These are phyloP conservation scores for Melinaea marsaeus DNA, from an alignment of 2,888 invertebrate genomes.

Conservation along the genomic window DNA sequence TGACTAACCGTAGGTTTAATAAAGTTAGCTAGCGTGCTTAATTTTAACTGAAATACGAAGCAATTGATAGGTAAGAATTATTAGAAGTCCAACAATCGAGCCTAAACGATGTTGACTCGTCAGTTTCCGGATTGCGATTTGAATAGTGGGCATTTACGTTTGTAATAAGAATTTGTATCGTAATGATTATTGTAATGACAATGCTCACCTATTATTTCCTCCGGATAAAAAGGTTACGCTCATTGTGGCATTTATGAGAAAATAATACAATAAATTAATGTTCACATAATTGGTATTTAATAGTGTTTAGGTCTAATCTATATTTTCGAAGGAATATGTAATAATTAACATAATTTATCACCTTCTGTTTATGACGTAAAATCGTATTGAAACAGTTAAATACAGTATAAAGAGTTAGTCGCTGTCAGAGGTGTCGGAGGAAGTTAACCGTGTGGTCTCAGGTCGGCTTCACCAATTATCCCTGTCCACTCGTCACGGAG, in stretches of 20 bases:
- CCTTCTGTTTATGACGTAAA: too few species aligned
- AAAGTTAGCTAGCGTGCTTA: constrained; percentile 9
- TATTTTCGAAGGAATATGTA: too few species aligned
- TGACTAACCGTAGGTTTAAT: neutral
- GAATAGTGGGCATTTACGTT: constrained; percentile 57
- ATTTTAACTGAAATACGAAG: constrained; percentile 27
- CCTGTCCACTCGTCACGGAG: too few species aligned
- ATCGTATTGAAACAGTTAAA: too few species aligned
- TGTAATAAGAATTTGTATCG: constrained; percentile 60
- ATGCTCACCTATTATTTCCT: constrained; percentile 29
- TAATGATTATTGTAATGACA: constrained; percentile 51
- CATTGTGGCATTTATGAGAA: neutral
- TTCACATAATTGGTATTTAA: too few species aligned
- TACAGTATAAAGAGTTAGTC: too few species aligned
- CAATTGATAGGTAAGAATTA: constrained; percentile 52
- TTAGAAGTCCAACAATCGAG: constrained; percentile 61
- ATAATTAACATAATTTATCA: too few species aligned
- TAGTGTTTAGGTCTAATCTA: too few species aligned
- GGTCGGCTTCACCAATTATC: too few species aligned
- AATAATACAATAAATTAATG: too few species aligned
- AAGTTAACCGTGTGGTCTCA: too few species aligned
- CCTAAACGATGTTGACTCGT: constrained; percentile 58
- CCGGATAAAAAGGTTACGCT: neutral
- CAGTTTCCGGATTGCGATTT: constrained; percentile 51
- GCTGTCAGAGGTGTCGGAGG: too few species aligned